phyloP scores from a whole-genome alignment of 2,797 vertebrate species.

The Sebastes glaucus region DNA sequence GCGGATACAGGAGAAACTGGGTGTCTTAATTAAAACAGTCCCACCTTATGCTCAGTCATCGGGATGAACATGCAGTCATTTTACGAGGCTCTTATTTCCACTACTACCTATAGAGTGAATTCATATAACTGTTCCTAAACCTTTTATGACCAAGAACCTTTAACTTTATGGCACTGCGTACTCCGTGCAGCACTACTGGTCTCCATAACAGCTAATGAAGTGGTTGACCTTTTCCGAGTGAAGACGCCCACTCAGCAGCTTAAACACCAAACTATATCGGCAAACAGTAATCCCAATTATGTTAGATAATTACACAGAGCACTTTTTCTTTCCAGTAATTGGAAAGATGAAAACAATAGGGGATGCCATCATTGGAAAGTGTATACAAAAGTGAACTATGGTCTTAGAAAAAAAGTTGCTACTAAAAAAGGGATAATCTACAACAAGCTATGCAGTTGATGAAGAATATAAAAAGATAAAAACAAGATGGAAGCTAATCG shows the following conservation, averaged over 20 bases:
- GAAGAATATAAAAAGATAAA: neutral
- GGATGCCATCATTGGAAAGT: neutral
- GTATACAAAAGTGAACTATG: neutral
- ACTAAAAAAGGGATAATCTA: neutral
- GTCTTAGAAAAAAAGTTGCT: neutral
- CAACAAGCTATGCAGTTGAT: neutral
- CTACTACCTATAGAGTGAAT: neutral
- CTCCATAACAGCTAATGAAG: constrained; percentile 53
- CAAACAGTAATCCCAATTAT: constrained; percentile 38
- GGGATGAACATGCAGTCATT: neutral
- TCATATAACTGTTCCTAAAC: neutral
- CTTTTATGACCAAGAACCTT: constrained; percentile 1
- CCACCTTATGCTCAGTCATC: neutral
- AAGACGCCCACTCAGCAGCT: constrained; percentile 53
- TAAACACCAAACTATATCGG: constrained; percentile 41
- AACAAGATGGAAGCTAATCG: neutral
- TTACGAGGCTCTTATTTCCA: neutral
- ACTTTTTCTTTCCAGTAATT: neutral
- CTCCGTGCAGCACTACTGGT: constrained; percentile 3
- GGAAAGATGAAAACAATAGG: constrained; percentile 8
- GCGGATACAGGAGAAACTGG: neutral
- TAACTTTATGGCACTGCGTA: neutral
- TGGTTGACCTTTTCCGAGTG: constrained; percentile 55
- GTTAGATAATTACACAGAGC: constrained; percentile 17
- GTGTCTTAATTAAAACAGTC: neutral